Percentiles rank a stretch among this genome's conserved stretches.
Evolutionary conservation across 2,797 vertebrate species (phyloP).

Genomic region (Acrossocheilus fasciatus): DNA sequence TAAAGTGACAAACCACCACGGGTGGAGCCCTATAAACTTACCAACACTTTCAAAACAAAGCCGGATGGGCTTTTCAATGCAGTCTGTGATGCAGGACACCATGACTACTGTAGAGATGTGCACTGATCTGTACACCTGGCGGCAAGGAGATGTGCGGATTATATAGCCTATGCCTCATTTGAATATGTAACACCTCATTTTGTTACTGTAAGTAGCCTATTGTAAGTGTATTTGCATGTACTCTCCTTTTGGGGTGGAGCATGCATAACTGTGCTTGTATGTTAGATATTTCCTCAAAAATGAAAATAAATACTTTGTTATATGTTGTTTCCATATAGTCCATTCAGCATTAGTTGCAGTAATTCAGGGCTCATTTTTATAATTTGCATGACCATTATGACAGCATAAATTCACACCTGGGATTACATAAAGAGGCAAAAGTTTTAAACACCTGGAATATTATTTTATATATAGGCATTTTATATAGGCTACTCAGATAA

Average conservation of each 20-base stretch:
- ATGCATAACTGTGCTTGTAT: neutral
- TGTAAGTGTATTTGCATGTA: neutral
- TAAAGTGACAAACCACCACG: slow-evolving; percentile 76
- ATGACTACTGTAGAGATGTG: slow-evolving; percentile 55
- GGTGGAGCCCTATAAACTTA: slow-evolving; percentile 72
- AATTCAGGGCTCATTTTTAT: neutral
- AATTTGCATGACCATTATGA: neutral
- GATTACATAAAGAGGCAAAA: neutral
- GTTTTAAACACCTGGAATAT: neutral
- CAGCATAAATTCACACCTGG: neutral
- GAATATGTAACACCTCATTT: neutral
- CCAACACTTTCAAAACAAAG: slow-evolving; percentile 72
- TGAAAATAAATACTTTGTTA: too few relatives aligned
- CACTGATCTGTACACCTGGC: neutral
- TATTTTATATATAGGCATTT: neutral
- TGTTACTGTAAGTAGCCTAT: neutral
- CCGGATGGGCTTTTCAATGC: slow-evolving; percentile 71
- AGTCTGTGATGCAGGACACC: slow-evolving; percentile 67
- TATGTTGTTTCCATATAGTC: neutral
- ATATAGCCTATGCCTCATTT: slow-evolving; percentile 2
- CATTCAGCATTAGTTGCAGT: neutral
- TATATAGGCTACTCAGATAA: neutral
- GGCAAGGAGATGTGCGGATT: neutral
- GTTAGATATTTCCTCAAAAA: too few relatives aligned
- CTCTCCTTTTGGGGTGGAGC: neutral